Conservation (phyloP, 2,797 vertebrate genomes). For the Hemitrygon akajei region DNA sequence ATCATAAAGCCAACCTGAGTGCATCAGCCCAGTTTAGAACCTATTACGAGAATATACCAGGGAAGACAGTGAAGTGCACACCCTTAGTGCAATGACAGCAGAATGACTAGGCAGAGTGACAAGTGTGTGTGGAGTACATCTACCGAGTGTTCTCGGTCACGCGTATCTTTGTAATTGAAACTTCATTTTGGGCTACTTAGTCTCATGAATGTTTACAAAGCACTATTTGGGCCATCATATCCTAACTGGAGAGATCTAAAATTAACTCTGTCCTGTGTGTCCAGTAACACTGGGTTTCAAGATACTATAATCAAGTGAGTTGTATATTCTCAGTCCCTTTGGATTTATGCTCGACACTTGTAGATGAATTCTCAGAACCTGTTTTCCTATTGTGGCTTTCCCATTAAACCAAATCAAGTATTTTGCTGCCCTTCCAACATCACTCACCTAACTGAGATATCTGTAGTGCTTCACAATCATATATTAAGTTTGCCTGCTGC, state of each 20-base stretch:
- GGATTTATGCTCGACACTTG: neutral
- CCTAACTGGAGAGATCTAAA: neutral
- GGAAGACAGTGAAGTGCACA: too few species aligned
- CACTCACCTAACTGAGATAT: neutral
- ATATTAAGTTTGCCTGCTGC: neutral
- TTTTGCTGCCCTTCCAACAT: neutral
- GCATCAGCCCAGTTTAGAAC: too few species aligned
- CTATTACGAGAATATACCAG: too few species aligned
- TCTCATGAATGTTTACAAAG: neutral
- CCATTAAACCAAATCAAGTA: neutral
- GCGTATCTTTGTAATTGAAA: neutral
- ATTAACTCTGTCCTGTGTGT: neutral
- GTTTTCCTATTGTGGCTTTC: neutral
- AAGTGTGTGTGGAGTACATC: too few species aligned
- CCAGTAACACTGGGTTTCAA: neutral
- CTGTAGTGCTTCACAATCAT: neutral
- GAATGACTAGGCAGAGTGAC: too few species aligned
- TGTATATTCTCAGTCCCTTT: neutral
- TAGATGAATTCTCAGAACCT: neutral
- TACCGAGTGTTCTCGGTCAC: too few species aligned
- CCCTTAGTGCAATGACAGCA: too few species aligned
- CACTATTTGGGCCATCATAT: neutral
- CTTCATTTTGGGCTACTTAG: neutral
- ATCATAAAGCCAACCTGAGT: too few species aligned
- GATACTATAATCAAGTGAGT: neutral